Percentiles rank a stretch among this genome's conserved stretches.
These are phyloP conservation scores for Rhea americana DNA, from an alignment of 2,113 vertebrate genomes.

Conservation along the genomic window DNA sequence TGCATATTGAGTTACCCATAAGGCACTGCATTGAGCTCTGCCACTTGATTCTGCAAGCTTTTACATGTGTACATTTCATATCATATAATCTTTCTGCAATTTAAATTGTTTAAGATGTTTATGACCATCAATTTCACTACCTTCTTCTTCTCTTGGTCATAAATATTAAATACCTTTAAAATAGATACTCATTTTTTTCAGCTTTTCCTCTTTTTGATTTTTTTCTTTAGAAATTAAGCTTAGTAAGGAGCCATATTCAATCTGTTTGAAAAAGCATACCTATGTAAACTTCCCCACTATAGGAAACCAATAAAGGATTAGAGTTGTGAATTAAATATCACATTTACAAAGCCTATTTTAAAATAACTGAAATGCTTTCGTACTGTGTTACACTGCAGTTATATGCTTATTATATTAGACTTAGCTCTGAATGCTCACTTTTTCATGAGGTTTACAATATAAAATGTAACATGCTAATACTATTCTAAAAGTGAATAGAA, in stretches of 20 bases:
- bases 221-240: background rate
- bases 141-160: background rate
- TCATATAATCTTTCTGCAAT: background rate
- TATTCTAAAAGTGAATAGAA: background rate
- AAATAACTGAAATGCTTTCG: background rate
- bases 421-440: background rate
- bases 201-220: background rate
- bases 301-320: background rate
- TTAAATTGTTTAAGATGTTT: background rate
- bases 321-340: background rate
- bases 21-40: background rate
- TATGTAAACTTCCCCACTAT: rapidly evolving
- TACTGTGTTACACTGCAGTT: background rate
- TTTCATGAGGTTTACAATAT: background rate
- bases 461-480: background rate
- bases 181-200: background rate
- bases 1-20: background rate
- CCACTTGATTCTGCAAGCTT: background rate
- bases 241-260: background rate
- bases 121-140: rapidly evolving
- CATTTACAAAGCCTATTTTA: background rate
- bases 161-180: background rate
- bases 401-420: background rate
- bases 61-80: background rate
- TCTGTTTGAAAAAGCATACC: background rate